phyloP scores from a whole-genome alignment of 2,888 invertebrate genomes.

The Trichopria drosophilae region DNA sequence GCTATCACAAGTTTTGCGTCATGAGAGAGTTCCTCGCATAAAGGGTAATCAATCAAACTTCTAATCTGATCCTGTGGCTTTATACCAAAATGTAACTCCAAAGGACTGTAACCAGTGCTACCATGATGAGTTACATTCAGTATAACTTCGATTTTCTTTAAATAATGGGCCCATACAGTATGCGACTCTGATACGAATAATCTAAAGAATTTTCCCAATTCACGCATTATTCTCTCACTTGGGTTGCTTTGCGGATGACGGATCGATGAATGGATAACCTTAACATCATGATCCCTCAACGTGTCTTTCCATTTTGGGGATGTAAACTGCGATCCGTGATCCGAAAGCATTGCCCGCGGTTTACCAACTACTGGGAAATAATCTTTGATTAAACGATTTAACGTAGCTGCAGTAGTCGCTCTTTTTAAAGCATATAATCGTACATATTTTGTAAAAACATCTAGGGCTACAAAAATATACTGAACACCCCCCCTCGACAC shows the following conservation, averaged over 20 bases:
- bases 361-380: no score
- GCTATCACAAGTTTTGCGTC: not conserved
- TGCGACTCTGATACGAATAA: not conserved
- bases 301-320: not conserved
- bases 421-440: no score
- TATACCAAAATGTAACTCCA: slow-evolving; percentile 1
- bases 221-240: no score
- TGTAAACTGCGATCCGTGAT: no score
- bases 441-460: slow-evolving; percentile 20
- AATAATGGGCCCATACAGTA: not conserved
- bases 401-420: no score
- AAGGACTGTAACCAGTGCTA: not conserved
- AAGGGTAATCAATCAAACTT: not conserved
- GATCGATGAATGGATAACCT: no score
- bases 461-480: slow-evolving; percentile 19
- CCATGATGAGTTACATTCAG: not conserved
- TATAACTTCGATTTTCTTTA: not conserved
- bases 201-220: no score
- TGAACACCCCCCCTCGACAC: slow-evolving; percentile 8
- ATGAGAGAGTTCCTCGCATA: not conserved
- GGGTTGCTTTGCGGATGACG: no score
- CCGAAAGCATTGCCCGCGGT: no score
- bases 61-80: not conserved
- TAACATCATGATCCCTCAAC: not conserved
- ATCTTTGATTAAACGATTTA: no score